Percentiles rank a stretch among this genome's conserved stretches.
phyloP scores from a whole-genome alignment of 2,113 vertebrate genomes.

The Zosterops lateralis region DNA sequence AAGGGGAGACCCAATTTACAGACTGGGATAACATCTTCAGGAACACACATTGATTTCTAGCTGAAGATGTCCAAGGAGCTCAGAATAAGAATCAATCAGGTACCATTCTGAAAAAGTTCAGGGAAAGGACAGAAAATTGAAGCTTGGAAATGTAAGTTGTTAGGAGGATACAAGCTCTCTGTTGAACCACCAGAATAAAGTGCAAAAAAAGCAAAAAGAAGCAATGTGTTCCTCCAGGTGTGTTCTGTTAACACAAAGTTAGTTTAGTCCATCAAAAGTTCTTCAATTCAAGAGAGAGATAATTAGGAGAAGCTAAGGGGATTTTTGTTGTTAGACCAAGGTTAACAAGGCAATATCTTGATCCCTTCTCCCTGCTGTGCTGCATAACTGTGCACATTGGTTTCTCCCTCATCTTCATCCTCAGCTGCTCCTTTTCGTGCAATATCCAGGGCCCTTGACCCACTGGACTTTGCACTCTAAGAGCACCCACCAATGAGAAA shows the following conservation, averaged over 20 bases:
- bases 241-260: neutral
- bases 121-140: neutral
- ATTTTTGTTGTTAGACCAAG: neutral
- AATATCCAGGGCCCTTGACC: neutral
- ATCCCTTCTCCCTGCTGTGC: neutral
- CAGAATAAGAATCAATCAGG: neutral
- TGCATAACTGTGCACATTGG: neutral
- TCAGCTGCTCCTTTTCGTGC: neutral
- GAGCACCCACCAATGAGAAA: neutral
- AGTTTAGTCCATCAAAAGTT: neutral
- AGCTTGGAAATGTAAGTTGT: neutral
- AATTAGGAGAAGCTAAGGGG: neutral
- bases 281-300: neutral
- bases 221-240: neutral
- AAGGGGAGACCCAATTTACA: accelerated
- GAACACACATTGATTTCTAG: neutral
- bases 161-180: neutral
- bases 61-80: neutral
- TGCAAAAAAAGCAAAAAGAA: neutral
- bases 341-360: neutral
- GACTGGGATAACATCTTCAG: neutral
- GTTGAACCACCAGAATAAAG: neutral
- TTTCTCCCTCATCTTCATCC: neutral
- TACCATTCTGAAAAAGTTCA: neutral
- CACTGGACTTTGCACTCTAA: neutral